Base-by-base conservation (phyloP, 2,113 vertebrate genomes). In the Channa maculata region DNA sequence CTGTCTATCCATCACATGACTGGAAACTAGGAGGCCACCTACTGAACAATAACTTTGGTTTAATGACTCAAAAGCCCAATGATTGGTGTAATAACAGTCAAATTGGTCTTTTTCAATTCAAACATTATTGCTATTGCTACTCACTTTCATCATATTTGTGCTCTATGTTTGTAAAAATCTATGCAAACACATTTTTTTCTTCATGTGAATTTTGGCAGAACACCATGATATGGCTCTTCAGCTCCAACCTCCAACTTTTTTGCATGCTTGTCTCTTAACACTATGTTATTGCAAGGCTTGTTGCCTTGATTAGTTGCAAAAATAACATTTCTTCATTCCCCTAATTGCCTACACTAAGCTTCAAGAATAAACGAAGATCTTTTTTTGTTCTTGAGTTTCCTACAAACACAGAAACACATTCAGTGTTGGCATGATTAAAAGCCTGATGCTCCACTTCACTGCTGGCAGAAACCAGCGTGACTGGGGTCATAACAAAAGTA, bases 251-350 rank as follows among this genome's bases (percentile, higher is more conserved):
- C 41, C 11, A 57, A 48, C 80, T 65, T 68, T 84, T 84, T 45
- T 13, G 48, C 39, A 66, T 70, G 52, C 69, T 66, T 41, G 33
- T 55, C n/a, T n/a, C n/a, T n/a, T n/a, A n/a, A n/a, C n/a, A 57
- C 55, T 34, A 8, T 69, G 54, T 57, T 49, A 54, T 53, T 59
- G 50, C 52, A 79, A 78, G 79, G 76, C 75, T 84, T 43, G 24
- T 41, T 75, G 75, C 79, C 79, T 80, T 84, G 80, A 84, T 84
- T 79, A 68, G 58, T 65, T 38, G 59, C 12, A 82, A 77, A 66
- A 81, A 67, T 71, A 78, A 89, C 24, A 48, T 52, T 65, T 51
- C 52, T 50, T 8, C 24, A 24, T 24, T 59, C 54, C 46, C 37
- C 6, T 57, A 79, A 70, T 66, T 58, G 66, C 3, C 15, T 54